Conservation (phyloP, 2,797 vertebrate species). For the Clarias pachynema region DNA sequence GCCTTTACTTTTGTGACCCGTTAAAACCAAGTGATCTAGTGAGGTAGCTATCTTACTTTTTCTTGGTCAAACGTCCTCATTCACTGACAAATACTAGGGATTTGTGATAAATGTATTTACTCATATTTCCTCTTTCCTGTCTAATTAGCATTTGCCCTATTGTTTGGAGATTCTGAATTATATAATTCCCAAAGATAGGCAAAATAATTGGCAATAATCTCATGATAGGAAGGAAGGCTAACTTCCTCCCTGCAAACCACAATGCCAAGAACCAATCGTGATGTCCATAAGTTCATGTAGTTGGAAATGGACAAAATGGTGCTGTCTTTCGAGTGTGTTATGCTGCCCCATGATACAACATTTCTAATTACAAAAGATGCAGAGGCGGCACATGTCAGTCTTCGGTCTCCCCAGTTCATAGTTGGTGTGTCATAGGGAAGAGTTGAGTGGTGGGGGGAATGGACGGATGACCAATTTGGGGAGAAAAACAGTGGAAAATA, state of each 20-base stretch:
- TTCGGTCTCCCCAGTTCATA: background rate
- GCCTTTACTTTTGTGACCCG: background rate
- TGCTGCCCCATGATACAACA: background rate
- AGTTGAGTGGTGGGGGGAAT: no score
- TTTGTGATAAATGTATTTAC: background rate
- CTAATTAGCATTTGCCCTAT: background rate
- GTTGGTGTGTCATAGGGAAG: background rate
- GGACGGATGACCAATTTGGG: background rate
- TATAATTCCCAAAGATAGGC: no score
- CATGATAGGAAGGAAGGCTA: background rate
- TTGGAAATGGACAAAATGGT: background rate
- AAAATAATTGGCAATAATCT: background rate
- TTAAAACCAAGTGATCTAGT: background rate
- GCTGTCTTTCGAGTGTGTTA: background rate
- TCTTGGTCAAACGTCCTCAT: background rate
- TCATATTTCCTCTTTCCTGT: background rate
- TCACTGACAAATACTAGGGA: background rate
- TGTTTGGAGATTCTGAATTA: background rate
- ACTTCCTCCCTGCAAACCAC: background rate
- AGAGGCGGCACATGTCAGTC: background rate
- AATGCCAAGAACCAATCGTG: background rate
- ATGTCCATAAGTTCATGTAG: background rate
- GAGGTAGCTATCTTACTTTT: background rate
- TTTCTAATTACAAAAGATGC: background rate
- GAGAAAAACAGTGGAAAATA: background rate